A percentile compares a stretch with the other conserved stretches of the same genome.
These are phyloP conservation scores for Laupala kohalensis DNA, from an alignment of 1,140 invertebrate species.

Conservation along the genomic window DNA sequence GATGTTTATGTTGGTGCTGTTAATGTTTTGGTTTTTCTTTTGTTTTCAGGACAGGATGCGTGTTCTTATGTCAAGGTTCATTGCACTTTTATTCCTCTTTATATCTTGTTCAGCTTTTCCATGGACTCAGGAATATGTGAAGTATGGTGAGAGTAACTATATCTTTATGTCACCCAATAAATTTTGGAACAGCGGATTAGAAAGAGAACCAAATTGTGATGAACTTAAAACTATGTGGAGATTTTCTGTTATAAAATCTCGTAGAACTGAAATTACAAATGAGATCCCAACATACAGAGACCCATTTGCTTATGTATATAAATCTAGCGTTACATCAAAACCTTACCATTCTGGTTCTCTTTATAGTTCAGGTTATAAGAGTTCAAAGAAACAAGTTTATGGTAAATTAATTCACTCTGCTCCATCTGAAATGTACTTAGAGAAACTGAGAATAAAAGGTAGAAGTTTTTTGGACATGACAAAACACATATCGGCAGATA, in stretches of 20 bases:
- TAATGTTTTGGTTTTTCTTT: neutral
- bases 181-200: constrained; percentile 21
- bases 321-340: constrained; percentile 35
- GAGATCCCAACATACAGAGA: constrained; percentile 66
- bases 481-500: neutral
- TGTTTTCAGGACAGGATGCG: neutral
- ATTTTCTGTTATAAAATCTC: constrained; percentile 71
- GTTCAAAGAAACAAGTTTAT: neutral
- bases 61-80: neutral
- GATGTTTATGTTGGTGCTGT: neutral
- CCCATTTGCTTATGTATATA: constrained; percentile 65
- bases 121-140: neutral
- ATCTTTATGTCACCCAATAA: neutral
- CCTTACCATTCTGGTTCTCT: neutral
- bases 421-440: neutral
- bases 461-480: neutral
- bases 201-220: constrained; percentile 63
- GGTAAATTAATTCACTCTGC: neutral
- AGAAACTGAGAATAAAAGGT: neutral
- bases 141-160: neutral
- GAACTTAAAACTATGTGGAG: constrained; percentile 82
- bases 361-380: neutral
- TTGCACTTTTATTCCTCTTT: neutral
- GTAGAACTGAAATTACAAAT: constrained; percentile 71
- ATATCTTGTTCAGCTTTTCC: neutral